Base-by-base conservation (phyloP, 2,797 vertebrate species). In the Scomberomorus guttatus region DNA sequence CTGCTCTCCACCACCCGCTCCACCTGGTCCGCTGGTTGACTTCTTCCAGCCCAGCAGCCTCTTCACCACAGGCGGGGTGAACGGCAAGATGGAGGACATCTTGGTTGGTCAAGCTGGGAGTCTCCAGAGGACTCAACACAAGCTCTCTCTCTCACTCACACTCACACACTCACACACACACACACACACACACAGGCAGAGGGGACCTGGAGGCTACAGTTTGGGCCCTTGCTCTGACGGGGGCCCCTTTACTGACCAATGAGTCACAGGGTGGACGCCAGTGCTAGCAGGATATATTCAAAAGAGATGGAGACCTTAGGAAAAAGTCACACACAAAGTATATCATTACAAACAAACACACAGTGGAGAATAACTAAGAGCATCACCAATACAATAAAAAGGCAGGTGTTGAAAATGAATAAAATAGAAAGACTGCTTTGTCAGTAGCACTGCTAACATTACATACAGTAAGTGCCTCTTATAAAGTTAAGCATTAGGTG, bases 61-160 rank as follows among this genome's bases (percentile, higher is more conserved):
- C 95, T 99, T 99, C 93, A 99, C 98, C 84, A 99, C 98, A 0
- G 98, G 98, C n/a, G 98, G 98, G 80, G 98, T 99, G 94, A 99
- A 99, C 0, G 98, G 98, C 93, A 99, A 88, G 95, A 99, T 99
- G 93, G 98, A 97, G 75, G 98, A 99, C 98, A 99, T 99, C 92
- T 89, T 95, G 83, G 75, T 70, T 74, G 81, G 86, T 79, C 65
- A 84, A 85, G 66, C 73, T 5, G 65, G 58, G 84, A 85, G 89
- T 85, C 87, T 86, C 84, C 83, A 83, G 84, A 69, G 44, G 81
- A 87, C 72, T 81, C 81, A 52, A 66, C 27, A 52, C 75, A 76
- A 85, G 79, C 24, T 76, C 50, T 61, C 42, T 4, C 42, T 5
- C 42, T 17, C 42, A 15, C 42, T 14, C 42, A 15, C 42, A 5